phyloP scores from a whole-genome alignment of 2,113 vertebrate genomes.

The Microtus richardsoni region DNA sequence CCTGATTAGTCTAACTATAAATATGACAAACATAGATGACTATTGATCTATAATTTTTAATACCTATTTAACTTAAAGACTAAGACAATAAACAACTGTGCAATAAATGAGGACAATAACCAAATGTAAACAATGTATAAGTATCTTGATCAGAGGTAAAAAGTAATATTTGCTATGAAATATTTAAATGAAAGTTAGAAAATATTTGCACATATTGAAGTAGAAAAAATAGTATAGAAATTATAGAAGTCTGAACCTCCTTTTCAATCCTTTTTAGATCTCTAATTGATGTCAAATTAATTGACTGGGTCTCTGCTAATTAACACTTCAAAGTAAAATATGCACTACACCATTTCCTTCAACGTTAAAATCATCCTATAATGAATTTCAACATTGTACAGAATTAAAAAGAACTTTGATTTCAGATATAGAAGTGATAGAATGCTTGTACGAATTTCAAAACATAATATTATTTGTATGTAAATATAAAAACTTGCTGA shows the following conservation, averaged over 20 bases:
- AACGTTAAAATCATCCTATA: conserved; percentile 1
- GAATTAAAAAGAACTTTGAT: not conserved
- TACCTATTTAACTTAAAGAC: too few relatives aligned
- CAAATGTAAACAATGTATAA: too few relatives aligned
- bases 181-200: not conserved
- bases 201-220: not conserved
- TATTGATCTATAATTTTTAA: too few relatives aligned
- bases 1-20: too few relatives aligned
- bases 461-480: not conserved
- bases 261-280: not conserved
- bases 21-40: too few relatives aligned
- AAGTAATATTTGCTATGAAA: not conserved
- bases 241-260: not conserved
- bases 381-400: not conserved
- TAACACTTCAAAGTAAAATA: not conserved
- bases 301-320: not conserved
- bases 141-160: too few relatives aligned
- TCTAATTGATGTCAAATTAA: not conserved
- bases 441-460: not conserved
- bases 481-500: conserved; percentile 7
- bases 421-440: conserved; percentile 14
- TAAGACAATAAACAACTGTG: too few relatives aligned
- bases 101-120: too few relatives aligned
- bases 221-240: not conserved
- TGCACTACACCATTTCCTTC: not conserved